Percentiles rank a stretch among this genome's conserved stretches.
These are phyloP conservation scores for Chesias legatella DNA, from an alignment of 2,888 invertebrate genomes.

Conservation along the genomic window DNA sequence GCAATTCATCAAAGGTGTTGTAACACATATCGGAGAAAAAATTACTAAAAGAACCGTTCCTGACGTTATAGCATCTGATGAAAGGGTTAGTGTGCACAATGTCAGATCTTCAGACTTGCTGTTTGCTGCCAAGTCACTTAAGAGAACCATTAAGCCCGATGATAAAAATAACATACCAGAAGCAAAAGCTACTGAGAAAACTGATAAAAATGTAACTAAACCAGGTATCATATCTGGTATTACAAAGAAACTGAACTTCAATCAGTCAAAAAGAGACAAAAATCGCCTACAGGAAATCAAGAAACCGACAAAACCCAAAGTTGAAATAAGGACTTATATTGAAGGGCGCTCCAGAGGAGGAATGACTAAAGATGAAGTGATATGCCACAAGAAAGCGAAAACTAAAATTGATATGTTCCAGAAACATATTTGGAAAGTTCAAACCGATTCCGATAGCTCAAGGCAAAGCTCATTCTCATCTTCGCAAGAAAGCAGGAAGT, in stretches of 20 bases:
- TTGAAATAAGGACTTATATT: conserved; percentile 67
- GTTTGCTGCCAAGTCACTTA: conserved; percentile 51
- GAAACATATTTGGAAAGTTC: conserved; percentile 64
- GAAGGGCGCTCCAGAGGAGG: conserved; percentile 58
- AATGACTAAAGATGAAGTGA: conserved; percentile 60
- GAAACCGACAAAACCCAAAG: conserved; percentile 48
- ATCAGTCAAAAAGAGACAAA: conserved; percentile 61
- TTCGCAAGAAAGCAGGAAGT: conserved; percentile 48
- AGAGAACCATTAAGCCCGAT: conserved; percentile 39
- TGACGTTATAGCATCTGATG: conserved; percentile 30
- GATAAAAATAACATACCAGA: conserved; percentile 20
- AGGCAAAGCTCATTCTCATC: conserved; percentile 59
- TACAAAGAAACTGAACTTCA: conserved; percentile 61
- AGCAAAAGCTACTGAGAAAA: conserved; percentile 25
- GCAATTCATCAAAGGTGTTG: conserved; percentile 50
- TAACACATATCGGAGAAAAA: conserved; percentile 51
- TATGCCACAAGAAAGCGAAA: conserved; percentile 70
- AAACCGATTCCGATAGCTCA: conserved; percentile 65
- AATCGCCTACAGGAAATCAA: conserved; percentile 38
- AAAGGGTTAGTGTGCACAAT: conserved; percentile 57
- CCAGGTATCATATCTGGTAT: conserved; percentile 60
- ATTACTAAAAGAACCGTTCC: conserved; percentile 40
- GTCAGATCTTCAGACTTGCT: conserved; percentile 58
- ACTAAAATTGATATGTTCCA: conserved; percentile 74
- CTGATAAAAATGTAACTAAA: conserved; percentile 43